These are phyloP conservation scores for Podargus strigoides DNA, from an alignment of 2,797 vertebrate species.

Conservation along the genomic window DNA sequence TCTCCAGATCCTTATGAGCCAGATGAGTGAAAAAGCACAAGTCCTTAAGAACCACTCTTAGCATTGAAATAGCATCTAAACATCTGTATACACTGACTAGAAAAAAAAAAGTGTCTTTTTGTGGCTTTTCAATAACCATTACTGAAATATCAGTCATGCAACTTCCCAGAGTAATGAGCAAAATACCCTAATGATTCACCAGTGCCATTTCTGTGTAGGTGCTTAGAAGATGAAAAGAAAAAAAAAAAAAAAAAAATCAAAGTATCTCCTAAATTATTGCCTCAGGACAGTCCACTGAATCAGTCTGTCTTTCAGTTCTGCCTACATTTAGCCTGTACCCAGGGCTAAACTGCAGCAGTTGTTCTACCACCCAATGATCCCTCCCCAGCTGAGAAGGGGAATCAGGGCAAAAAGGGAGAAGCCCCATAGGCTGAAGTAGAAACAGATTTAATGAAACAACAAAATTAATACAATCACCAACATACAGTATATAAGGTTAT, in stretches of 20 bases:
- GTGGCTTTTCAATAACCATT: neutral
- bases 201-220: neutral
- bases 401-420: too few relatives aligned
- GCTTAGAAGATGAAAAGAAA: neutral
- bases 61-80: neutral
- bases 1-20: neutral
- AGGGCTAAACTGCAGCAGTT: too few relatives aligned
- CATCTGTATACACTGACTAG: neutral
- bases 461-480: too few relatives aligned
- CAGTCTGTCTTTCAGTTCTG: neutral
- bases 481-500: too few relatives aligned
- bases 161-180: neutral
- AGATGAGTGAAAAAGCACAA: neutral
- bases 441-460: too few relatives aligned
- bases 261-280: neutral
- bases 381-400: too few relatives aligned
- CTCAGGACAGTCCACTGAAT: neutral
- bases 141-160: neutral
- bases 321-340: too few relatives aligned
- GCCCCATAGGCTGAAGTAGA: too few relatives aligned
- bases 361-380: too few relatives aligned
- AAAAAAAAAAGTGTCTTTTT: neutral
- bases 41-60: neutral
- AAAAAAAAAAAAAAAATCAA: neutral
- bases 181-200: slow-evolving; percentile 21